Evolutionary conservation across 2,797 vertebrate species (phyloP).

Genomic region (Anguilla marmorata): DNA sequence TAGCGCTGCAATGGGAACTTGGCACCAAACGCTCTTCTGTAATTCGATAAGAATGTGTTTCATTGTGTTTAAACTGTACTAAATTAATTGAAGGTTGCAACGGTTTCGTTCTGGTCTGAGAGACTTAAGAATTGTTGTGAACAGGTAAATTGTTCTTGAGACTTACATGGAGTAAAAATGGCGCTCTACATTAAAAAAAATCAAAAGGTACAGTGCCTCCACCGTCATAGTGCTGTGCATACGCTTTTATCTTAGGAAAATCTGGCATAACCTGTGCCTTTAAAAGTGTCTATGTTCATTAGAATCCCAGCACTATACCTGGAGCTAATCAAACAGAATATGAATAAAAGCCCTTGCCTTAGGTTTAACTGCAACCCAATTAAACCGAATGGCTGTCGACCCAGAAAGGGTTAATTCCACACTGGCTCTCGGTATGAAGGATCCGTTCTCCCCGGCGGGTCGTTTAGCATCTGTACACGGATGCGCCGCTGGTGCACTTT

Average conservation of each 20-base stretch:
- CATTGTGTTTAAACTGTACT: not conserved
- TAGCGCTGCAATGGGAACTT: not conserved
- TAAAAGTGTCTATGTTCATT: not conserved
- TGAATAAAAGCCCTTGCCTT: not conserved
- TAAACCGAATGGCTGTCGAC: not conserved
- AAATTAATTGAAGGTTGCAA: not conserved
- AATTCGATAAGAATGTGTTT: constrained; percentile 13
- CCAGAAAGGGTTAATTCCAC: not conserved
- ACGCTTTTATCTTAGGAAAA: not conserved
- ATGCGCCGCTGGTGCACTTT: not conserved
- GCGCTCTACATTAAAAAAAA: not conserved
- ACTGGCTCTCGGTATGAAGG: not conserved
- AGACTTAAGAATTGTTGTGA: not conserved
- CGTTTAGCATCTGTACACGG: not conserved
- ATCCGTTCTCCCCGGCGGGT: not conserved
- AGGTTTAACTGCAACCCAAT: not conserved
- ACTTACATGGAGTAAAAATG: not conserved
- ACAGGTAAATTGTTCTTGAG: not conserved
- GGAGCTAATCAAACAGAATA: not conserved
- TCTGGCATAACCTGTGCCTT: not conserved
- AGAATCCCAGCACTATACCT: not conserved
- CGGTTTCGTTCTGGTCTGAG: not conserved
- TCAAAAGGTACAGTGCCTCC: not conserved
- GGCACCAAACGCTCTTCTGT: not conserved
- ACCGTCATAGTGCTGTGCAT: not conserved